Evolutionary conservation across 2,797 vertebrate genomes (phyloP), one percentile per base, ranked within the genome.

Genomic region (Thripadectes ignobilis): DNA sequence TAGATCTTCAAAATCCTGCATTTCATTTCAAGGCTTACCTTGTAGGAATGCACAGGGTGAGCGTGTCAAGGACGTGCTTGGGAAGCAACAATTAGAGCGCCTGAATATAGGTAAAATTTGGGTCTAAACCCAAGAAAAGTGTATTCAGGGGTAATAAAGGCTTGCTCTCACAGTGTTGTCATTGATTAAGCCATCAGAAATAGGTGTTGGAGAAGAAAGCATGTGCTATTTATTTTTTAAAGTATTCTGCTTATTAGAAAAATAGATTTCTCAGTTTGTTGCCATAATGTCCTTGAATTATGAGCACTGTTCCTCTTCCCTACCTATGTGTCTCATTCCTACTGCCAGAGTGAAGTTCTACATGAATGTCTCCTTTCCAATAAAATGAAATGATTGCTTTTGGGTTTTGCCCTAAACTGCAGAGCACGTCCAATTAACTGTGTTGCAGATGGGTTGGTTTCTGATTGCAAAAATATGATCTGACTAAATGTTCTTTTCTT

Each of bases 1-100:
- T 1, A 67, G 9, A 27, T 51, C 14, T 83, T 85, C 32, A 61
- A 29, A 91, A 51, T 13, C 10, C 45, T n/a, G 49, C 27, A 51
- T 43, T 71, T 79, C 39, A 49, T 13, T 55, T 62, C 36, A 30
- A 78, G 39, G n/a, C 3, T 30, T 27, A 1, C 51, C 17, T 41
- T 34, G 14, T 0, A 46, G 57, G 36, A 39, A 54, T 3, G 24
- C 38, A 26, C 11, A 16, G 18, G 39, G 46, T 30, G 38, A n/a
- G 30, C 1, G 1, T 17, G 36, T 4, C 58, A 41, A 36, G 63
- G 83, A 26, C 0, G 0, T 21, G 14, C 24, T 81, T 4, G 1
- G 62, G 19, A 46, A 68, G 12, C 0, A 8, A 12, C 72, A 66
- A 7, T 22, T 57, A 17, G 23, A 57, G 27, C 2, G 22, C 34